Evolutionary conservation across 2,888 invertebrate genomes (phyloP).

Genomic region (Acrocyrtus sp.): DNA sequence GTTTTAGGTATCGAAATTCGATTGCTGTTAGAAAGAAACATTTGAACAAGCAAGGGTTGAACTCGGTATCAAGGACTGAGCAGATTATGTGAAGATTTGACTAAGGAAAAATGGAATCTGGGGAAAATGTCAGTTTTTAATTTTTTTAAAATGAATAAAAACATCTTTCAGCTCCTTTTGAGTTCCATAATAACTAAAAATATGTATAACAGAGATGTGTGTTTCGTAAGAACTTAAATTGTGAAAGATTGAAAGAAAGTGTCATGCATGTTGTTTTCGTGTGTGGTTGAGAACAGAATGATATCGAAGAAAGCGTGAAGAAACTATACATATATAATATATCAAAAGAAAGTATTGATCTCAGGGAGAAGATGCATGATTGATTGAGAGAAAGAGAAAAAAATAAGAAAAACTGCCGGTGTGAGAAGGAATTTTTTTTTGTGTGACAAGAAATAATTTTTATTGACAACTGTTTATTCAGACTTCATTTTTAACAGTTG

Average conservation of each 20-base stretch:
- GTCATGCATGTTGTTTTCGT: conserved; percentile 48
- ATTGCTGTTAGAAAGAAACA: conserved; percentile 52
- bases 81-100: conserved; percentile 52
- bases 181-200: conserved; percentile 30
- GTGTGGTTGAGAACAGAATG: conserved; percentile 51
- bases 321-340: conserved; percentile 19
- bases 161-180: conserved; percentile 41
- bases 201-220: conserved; percentile 33
- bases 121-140: conserved; percentile 35
- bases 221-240: too few relatives aligned
- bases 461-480: conserved; percentile 38
- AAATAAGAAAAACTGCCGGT: conserved; percentile 45
- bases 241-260: conserved; percentile 49
- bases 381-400: conserved; percentile 50
- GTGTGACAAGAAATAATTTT: conserved; percentile 40
- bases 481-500: conserved; percentile 38
- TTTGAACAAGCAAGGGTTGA: conserved; percentile 48
- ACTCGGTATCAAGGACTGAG: conserved; percentile 51
- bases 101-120: conserved; percentile 44
- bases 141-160: conserved; percentile 43
- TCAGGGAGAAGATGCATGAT: conserved; percentile 54
- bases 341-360: conserved; percentile 55
- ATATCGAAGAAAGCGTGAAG: conserved; percentile 43
- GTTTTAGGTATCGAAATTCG: conserved; percentile 54
- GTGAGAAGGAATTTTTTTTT: conserved; percentile 45